These are phyloP conservation scores for Psephotus haematonotus DNA, from an alignment of 2,113 vertebrate genomes.

Conservation along the genomic window DNA sequence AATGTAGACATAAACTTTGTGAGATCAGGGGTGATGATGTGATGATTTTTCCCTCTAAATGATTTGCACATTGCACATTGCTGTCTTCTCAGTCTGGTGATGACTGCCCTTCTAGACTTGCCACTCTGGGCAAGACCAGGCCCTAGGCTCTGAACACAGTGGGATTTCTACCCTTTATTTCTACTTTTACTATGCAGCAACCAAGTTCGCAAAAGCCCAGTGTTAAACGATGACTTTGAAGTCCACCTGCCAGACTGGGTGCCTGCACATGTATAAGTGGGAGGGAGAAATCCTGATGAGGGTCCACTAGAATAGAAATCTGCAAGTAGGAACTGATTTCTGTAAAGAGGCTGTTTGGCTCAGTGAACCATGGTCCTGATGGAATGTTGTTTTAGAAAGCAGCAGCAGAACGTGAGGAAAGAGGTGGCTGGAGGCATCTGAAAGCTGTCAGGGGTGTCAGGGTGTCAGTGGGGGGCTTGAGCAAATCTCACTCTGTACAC, in stretches of 20 bases:
- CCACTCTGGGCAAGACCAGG: not conserved
- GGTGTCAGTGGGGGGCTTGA: not conserved
- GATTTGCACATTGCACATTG: not conserved
- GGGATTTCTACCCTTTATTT: not conserved
- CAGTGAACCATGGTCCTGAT: not conserved
- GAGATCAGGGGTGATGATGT: not conserved
- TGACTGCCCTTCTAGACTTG: not conserved
- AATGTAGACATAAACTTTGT: not conserved
- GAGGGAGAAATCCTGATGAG: not conserved
- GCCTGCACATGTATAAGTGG: not conserved
- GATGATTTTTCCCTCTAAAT: not conserved
- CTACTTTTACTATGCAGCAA: not conserved
- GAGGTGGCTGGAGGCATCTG: not conserved
- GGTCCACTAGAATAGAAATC: not conserved
- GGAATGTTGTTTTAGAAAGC: not conserved
- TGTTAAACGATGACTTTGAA: not conserved
- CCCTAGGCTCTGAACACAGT: rapidly evolving
- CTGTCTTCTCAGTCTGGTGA: not conserved
- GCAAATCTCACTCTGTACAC: not conserved
- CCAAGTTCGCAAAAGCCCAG: not conserved
- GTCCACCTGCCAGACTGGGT: not conserved
- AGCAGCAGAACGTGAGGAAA: not conserved
- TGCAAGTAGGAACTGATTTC: not conserved
- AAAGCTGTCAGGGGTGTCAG: not conserved
- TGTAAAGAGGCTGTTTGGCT: not conserved